Evolutionary conservation across 2,888 invertebrate genomes (phyloP).

Genomic region (Dioctria rufipes): DNA sequence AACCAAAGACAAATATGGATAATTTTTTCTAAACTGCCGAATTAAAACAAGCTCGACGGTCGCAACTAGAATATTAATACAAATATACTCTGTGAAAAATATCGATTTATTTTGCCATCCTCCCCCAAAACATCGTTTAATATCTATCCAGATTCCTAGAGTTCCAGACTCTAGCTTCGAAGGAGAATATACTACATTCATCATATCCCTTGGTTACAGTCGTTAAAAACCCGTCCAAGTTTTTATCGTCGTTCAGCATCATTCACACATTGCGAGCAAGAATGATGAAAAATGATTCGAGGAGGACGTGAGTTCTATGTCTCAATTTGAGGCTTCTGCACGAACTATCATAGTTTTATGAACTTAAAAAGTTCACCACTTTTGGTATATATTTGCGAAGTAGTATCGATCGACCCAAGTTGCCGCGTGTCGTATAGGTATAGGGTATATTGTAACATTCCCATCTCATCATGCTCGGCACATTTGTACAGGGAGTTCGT

Average conservation of each 20-base stretch:
- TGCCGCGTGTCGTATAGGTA: not conserved
- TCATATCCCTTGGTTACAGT: constrained; percentile 42
- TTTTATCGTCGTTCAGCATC: constrained; percentile 44
- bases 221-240: constrained; percentile 45
- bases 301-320: constrained; percentile 31
- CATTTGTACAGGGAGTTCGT: not conserved
- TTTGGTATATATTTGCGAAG: not conserved
- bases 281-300: constrained; percentile 45
- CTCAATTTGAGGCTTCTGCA: constrained; percentile 33
- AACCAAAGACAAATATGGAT: no score
- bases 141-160: constrained; percentile 8
- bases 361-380: not conserved
- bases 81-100: not conserved
- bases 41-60: no score
- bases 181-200: constrained; percentile 2
- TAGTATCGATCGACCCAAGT: constrained; percentile 8
- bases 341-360: constrained; percentile 17
- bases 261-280: constrained; percentile 42
- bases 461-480: not conserved
- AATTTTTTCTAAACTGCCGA: no score
- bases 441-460: not conserved
- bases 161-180: not conserved
- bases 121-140: constrained; percentile 24
- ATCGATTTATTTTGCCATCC: constrained; percentile 26
- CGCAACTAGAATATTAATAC: no score